These are phyloP conservation scores for Melolontha melolontha DNA, from an alignment of 2,888 invertebrate species.

Conservation along the genomic window DNA sequence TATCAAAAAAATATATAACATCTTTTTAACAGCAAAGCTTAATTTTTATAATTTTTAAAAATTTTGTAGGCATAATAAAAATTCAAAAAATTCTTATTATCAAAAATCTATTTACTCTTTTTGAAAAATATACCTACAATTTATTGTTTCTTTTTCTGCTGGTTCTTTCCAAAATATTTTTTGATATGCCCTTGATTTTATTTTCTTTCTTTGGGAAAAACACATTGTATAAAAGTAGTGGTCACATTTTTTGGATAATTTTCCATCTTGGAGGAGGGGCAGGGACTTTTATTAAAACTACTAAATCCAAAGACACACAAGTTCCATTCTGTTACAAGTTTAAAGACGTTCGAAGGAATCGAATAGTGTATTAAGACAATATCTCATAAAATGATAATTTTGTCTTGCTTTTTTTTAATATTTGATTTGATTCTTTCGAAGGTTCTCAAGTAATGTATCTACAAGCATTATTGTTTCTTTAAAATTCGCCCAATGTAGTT, in stretches of 20 bases:
- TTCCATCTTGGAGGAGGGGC: constrained; percentile 36
- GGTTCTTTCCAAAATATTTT: constrained; percentile 39
- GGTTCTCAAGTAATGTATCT: constrained; percentile 31
- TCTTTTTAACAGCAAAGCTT: no score
- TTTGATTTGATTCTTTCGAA: constrained; percentile 26
- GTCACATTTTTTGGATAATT: constrained; percentile 33
- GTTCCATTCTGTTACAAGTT: constrained; percentile 49
- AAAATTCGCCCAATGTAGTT: constrained; percentile 29
- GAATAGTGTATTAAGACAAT: constrained; percentile 21
- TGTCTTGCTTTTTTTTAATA: not conserved
- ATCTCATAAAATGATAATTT: constrained; percentile 8
- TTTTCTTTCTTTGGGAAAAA: not conserved
- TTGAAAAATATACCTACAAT: constrained; percentile 45
- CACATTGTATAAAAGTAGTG: constrained; percentile 33
- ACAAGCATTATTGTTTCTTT: constrained; percentile 24
- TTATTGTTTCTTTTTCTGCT: constrained; percentile 35
- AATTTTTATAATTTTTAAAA: constrained; percentile 14
- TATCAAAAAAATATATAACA: constrained; percentile 21
- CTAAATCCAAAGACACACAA: constrained; percentile 58
- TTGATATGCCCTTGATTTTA: constrained; percentile 42
- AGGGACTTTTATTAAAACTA: constrained; percentile 50
- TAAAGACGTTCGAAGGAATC: constrained; percentile 47
- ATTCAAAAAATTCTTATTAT: constrained; percentile 53
- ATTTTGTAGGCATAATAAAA: constrained; percentile 54
- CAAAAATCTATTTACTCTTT: constrained; percentile 41